Conservation (phyloP, 2,797 vertebrate genomes). For the Poliocrania exsul region DNA sequence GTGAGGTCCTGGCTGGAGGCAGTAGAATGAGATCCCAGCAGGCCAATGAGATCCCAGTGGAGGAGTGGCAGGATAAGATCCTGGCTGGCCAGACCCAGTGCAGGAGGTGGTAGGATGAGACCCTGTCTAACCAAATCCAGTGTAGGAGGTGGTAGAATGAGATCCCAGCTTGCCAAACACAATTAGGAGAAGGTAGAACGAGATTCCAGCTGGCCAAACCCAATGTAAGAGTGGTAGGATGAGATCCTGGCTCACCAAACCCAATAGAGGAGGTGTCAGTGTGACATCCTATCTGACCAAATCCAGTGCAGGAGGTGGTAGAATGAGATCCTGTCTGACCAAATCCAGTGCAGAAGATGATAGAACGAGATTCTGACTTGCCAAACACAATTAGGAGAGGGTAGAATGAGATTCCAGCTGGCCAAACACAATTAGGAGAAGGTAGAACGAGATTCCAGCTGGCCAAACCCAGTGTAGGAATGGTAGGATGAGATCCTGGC, state of each 20-base stretch:
- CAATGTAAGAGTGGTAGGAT: too few relatives aligned
- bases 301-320: rapidly evolving
- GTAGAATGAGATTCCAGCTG: not conserved
- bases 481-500: not conserved
- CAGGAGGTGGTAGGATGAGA: not conserved
- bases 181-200: not conserved
- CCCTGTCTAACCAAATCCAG: not conserved
- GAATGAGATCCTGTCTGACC: not conserved
- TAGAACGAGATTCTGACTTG: rapidly evolving
- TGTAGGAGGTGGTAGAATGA: not conserved
- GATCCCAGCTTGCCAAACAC: not conserved
- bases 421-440: rapidly evolving
- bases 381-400: not conserved
- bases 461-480: rapidly evolving
- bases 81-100: not conserved
- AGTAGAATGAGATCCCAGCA: too few relatives aligned
- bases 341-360: rapidly evolving
- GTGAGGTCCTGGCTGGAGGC: too few relatives aligned
- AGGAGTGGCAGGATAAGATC: not conserved
- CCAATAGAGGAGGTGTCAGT: not conserved
- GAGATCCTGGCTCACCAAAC: not conserved
- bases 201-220: not conserved
- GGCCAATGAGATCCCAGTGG: rapidly evolving
- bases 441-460: rapidly evolving
- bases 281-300: not conserved